Percentiles rank a stretch among this genome's conserved stretches.
These are phyloP conservation scores for Anastrepha ludens DNA, from an alignment of 1,140 invertebrate species.

Conservation along the genomic window DNA sequence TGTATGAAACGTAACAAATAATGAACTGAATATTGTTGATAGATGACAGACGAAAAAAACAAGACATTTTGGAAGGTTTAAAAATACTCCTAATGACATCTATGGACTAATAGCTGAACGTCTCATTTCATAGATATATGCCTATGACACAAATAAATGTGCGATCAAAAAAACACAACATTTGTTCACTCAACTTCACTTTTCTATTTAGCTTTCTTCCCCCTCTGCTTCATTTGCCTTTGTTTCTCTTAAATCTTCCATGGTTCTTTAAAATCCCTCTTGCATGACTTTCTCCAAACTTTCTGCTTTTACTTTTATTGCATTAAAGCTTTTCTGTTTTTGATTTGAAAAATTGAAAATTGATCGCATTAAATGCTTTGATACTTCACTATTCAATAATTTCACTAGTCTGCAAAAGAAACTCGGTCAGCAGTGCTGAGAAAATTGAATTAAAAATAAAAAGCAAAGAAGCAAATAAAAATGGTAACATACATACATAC, in stretches of 20 bases:
- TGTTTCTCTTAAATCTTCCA: too few species aligned
- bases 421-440: slow-evolving; percentile 27
- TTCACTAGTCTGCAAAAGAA: neutral
- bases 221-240: neutral
- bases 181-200: neutral
- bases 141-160: too few species aligned
- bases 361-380: slow-evolving; percentile 24
- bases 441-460: neutral
- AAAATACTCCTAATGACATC: too few species aligned
- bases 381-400: neutral
- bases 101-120: too few species aligned
- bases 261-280: too few species aligned
- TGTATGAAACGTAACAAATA: too few species aligned
- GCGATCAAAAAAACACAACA: neutral
- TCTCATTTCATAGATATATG: too few species aligned
- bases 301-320: slow-evolving; percentile 15
- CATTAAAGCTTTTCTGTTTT: neutral
- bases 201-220: neutral
- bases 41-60: too few species aligned
- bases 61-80: too few species aligned
- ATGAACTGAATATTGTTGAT: too few species aligned
- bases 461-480: neutral
- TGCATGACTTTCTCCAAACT: neutral
- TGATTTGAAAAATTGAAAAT: neutral
- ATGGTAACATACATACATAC: neutral